Evolutionary conservation across 2,113 vertebrate genomes (phyloP).

Genomic region (Lipotes vexillifer): DNA sequence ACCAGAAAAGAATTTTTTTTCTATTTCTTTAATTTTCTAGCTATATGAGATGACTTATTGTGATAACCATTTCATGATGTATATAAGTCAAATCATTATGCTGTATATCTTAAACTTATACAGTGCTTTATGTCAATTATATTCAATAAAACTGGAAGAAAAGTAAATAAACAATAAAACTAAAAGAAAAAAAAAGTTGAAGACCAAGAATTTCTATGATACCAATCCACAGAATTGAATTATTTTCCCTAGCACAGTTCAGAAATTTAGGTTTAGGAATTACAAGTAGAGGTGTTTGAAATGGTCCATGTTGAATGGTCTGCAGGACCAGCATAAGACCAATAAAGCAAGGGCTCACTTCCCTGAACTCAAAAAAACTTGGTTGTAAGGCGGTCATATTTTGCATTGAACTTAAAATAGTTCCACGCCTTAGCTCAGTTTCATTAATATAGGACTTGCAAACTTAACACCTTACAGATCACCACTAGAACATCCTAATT

Average conservation of each 20-base stretch:
- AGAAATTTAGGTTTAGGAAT: not conserved
- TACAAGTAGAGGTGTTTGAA: not conserved
- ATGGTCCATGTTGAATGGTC: not conserved
- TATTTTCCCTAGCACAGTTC: not conserved
- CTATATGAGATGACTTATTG: not conserved
- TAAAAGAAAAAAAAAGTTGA: not conserved
- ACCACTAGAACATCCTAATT: not conserved
- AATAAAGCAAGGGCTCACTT: not conserved
- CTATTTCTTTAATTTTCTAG: not conserved
- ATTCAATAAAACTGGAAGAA: not conserved
- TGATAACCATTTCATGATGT: not conserved
- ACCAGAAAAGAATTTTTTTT: not conserved
- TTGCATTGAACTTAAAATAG: not conserved
- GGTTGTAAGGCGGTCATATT: not conserved
- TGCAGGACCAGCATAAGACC: not conserved
- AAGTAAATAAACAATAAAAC: not conserved
- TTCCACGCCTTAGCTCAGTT: not conserved
- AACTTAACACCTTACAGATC: not conserved
- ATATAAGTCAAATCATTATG: not conserved
- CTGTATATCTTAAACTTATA: not conserved
- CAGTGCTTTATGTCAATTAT: not conserved
- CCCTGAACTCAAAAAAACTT: not conserved
- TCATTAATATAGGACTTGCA: not conserved
- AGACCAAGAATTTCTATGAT: constrained; percentile 15
- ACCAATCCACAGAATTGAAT: not conserved